Conservation (phyloP, 37 sponge, comb jelly and placozoan species). For the Agelas oroides region DNA sequence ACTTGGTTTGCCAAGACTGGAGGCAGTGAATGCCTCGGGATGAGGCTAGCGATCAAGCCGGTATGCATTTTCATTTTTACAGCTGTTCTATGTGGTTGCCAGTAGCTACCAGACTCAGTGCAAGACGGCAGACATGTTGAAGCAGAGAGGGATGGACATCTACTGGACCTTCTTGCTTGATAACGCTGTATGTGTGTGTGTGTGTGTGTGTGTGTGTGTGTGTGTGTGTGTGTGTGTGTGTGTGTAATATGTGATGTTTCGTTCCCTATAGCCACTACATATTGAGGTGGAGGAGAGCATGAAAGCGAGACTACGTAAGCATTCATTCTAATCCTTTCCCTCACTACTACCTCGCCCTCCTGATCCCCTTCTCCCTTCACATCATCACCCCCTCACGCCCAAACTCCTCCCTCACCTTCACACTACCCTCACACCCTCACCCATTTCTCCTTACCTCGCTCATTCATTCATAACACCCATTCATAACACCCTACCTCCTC, state of each 20-base stretch:
- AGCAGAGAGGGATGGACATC: slow-evolving; percentile 74
- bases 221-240: slow-evolving; percentile 6
- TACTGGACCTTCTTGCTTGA: slow-evolving; percentile 68
- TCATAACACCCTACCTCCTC: too few species aligned
- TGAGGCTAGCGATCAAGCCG: too few species aligned
- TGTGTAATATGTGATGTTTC: background rate
- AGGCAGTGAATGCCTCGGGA: too few species aligned
- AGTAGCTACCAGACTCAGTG: slow-evolving; percentile 62
- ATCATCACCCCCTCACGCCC: too few species aligned
- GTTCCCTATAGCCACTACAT: slow-evolving; percentile 33
- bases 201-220: too few species aligned
- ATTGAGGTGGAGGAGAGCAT: slow-evolving; percentile 24
- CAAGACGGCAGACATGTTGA: slow-evolving; percentile 46
- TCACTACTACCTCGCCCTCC: too few species aligned
- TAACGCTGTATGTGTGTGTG: slow-evolving; percentile 45
- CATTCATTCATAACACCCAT: too few species aligned
- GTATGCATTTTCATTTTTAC: background rate
- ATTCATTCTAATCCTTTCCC: background rate
- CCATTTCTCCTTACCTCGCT: too few species aligned
- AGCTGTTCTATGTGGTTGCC: slow-evolving; percentile 77
- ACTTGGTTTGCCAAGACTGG: too few species aligned
- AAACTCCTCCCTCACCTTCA: too few species aligned
- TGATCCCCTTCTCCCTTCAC: too few species aligned
- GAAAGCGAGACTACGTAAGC: slow-evolving; percentile 20
- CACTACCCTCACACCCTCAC: too few species aligned